Base-by-base conservation (phyloP, 2,113 vertebrate genomes). In the Pangasianodon hypophthalmus region DNA sequence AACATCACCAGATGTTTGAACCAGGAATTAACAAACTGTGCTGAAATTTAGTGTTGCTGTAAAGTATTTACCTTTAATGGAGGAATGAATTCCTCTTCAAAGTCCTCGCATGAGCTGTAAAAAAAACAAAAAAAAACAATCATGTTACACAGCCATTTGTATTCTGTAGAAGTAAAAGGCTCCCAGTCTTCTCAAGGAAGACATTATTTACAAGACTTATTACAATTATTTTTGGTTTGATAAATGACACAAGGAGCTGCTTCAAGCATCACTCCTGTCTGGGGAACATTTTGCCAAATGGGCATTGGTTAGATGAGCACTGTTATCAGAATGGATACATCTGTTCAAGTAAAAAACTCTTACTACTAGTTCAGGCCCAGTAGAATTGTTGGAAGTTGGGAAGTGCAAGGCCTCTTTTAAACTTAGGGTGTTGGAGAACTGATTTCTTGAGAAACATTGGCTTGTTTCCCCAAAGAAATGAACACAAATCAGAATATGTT, bases 41-140 rank as follows among this genome's bases (percentile, higher is more conserved):
- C n/a, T 48, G 1, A 84, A 84, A 62, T 16, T 0, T 37, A 75
- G 44, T 62, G n/a, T 13, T 60, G 52, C 82, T 75, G 19, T 73
- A 75, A 67, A 41, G 1, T 3, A 58, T 48, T 91, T 96, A 98
- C 98, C 97, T 99, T 99, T 16, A 97, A 96, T 64, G 97, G 98
- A 50, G 97, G 97, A 69, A 96, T 26, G n/a, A 96, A 94, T 91
- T 98, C 97, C 89, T 99, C 97, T 90, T 98, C 97, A 85, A 95
- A 96, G 91, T 99, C 98, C 97, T 97, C 97, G 93, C 95, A 98
- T 18, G 97, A 98, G 92, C 98, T 99, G 92, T 91, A 95, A 94
- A 91, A 58, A 83, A 54, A n/a, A 21, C 83, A 44, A 3, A 9
- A 21, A 46, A 4, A 24, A 24, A 75, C 7, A 73, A n/a, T 21